Conservation (phyloP, 2,797 vertebrate species). For the Hippocampus kuda region DNA sequence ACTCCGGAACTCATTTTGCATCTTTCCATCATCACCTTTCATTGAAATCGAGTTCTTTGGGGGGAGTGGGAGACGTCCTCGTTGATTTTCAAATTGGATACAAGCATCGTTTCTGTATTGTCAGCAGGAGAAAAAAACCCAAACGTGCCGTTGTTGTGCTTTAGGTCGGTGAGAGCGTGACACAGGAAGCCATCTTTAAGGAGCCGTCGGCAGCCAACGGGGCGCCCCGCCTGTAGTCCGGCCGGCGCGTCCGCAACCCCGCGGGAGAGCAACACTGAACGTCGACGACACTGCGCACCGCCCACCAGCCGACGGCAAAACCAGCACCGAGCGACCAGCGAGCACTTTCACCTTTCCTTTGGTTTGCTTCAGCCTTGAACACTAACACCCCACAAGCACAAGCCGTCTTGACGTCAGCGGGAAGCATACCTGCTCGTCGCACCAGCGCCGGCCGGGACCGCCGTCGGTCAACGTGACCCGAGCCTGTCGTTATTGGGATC, state of each 20-base stretch:
- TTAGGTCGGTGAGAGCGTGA: constrained; percentile 86
- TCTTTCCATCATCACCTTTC: neutral
- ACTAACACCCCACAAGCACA: too few species aligned
- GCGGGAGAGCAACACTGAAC: constrained; percentile 34
- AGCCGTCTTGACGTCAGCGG: too few species aligned
- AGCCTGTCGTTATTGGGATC: too few species aligned
- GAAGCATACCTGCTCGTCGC: too few species aligned
- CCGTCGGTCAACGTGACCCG: too few species aligned
- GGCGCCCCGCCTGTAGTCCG: constrained; percentile 62
- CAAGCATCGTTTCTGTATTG: too few species aligned
- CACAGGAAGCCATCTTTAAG: constrained; percentile 86
- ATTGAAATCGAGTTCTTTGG: neutral
- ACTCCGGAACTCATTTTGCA: neutral
- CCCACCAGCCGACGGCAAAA: neutral
- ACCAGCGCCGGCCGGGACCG: too few species aligned
- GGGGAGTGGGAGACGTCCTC: too few species aligned
- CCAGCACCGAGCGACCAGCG: too few species aligned
- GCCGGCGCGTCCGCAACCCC: constrained; percentile 27
- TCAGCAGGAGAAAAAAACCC: too few species aligned
- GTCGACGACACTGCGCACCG: constrained; percentile 44
- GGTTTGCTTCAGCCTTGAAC: neutral
- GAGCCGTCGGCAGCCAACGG: constrained; percentile 78
- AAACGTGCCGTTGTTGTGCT: constrained; percentile 5
- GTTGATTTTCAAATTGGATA: too few species aligned
- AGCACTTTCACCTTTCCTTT: neutral